Evolutionary conservation across 1,140 invertebrate species (phyloP).

Genomic region (Dreissena rostriformis): DNA sequence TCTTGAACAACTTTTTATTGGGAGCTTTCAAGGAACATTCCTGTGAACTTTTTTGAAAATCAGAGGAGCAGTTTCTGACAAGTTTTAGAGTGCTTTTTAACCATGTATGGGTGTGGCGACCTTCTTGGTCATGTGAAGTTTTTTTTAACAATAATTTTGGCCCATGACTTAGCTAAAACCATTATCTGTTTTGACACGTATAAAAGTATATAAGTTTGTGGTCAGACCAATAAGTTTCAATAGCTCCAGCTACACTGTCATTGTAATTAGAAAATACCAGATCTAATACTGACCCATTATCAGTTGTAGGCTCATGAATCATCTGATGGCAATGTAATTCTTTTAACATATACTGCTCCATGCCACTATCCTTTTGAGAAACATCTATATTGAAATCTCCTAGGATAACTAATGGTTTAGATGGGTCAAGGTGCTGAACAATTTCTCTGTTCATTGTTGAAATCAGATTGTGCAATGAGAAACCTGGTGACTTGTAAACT

Average conservation of each 20-base stretch:
- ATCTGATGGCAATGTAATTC: not conserved
- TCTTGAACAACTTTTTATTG: too few relatives aligned
- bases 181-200: too few relatives aligned
- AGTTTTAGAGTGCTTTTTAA: not conserved
- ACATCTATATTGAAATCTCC: slow-evolving; percentile 19
- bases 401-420: slow-evolving; percentile 4
- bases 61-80: not conserved
- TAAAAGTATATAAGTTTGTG: slow-evolving; percentile 17
- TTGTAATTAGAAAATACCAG: not conserved
- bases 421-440: not conserved
- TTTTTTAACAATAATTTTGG: not conserved
- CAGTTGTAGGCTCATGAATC: slow-evolving; percentile 19
- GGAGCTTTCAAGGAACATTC: not conserved
- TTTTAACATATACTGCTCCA: not conserved
- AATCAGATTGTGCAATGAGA: not conserved
- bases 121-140: not conserved
- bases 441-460: not conserved
- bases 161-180: too few relatives aligned
- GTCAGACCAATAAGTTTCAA: slow-evolving; percentile 31
- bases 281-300: slow-evolving; percentile 15
- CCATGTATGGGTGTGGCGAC: not conserved
- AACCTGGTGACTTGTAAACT: slow-evolving; percentile 15
- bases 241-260: not conserved
- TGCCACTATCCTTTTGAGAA: slow-evolving; percentile 1
- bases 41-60: not conserved